phyloP scores from a whole-genome alignment of 2,113 vertebrate species.

The Enhydra lutris region DNA sequence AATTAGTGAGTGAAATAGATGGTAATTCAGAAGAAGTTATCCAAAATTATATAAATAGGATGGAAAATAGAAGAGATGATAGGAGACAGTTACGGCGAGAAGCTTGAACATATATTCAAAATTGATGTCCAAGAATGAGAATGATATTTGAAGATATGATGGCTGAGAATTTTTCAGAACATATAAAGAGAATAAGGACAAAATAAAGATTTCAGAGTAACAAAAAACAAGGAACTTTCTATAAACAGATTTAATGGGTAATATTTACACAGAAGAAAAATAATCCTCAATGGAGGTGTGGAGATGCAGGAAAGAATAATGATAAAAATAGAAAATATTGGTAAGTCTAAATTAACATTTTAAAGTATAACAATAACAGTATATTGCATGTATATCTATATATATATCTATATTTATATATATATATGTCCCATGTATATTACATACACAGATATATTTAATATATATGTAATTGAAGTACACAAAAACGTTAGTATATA shows the following conservation, averaged over 20 bases:
- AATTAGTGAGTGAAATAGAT: background rate
- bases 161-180: background rate
- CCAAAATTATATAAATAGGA: conserved; percentile 3
- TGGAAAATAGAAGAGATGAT: background rate
- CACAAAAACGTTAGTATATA: background rate
- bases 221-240: background rate
- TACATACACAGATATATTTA: background rate
- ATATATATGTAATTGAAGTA: background rate
- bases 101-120: background rate
- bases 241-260: background rate
- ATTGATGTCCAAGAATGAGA: background rate
- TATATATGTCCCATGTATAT: background rate
- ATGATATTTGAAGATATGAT: background rate
- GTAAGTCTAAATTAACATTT: background rate
- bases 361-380: background rate
- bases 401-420: too few relatives aligned
- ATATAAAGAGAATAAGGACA: background rate
- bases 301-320: background rate
- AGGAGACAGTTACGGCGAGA: background rate
- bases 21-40: conserved; percentile 5
- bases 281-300: background rate
- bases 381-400: background rate
- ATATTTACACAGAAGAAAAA: background rate
- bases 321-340: background rate
- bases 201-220: background rate